Conservation (phyloP, 2,797 vertebrate species). For the Ptychadena robeensis region DNA sequence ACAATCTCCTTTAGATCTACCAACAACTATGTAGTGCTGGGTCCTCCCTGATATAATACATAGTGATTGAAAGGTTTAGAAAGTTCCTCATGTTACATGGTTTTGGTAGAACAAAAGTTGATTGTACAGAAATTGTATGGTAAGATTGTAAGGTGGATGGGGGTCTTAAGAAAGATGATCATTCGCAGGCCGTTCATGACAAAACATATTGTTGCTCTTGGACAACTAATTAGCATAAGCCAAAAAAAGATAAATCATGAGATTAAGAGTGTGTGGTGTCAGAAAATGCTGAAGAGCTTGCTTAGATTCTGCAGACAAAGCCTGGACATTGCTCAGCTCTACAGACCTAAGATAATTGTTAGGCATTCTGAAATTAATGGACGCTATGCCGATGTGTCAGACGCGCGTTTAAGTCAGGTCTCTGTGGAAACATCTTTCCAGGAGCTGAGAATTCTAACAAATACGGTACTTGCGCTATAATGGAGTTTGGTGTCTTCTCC, state of each 20-base stretch:
- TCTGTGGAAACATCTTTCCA: constrained; percentile 40
- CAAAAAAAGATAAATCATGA: neutral
- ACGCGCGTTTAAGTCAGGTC: constrained; percentile 13
- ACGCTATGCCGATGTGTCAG: neutral
- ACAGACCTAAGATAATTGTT: constrained; percentile 3
- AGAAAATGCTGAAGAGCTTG: neutral
- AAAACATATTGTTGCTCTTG: neutral
- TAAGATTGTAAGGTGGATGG: no score
- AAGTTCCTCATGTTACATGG: no score
- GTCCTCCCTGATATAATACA: no score
- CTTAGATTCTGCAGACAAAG: no score
- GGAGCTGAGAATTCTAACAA: constrained; percentile 31
- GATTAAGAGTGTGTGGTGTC: neutral
- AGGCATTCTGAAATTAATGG: neutral
- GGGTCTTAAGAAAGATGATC: no score
- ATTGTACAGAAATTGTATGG: no score
- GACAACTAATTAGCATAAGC: neutral
- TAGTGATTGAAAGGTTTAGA: no score
- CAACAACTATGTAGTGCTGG: no score
- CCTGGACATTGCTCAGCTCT: neutral
- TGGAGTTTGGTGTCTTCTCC: constrained; percentile 37
- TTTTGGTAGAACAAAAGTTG: no score
- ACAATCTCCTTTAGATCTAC: no score
- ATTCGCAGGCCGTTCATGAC: neutral
- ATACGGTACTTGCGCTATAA: constrained; percentile 16